Conservation (phyloP, 2,113 vertebrate species). For the Eira barbara region DNA sequence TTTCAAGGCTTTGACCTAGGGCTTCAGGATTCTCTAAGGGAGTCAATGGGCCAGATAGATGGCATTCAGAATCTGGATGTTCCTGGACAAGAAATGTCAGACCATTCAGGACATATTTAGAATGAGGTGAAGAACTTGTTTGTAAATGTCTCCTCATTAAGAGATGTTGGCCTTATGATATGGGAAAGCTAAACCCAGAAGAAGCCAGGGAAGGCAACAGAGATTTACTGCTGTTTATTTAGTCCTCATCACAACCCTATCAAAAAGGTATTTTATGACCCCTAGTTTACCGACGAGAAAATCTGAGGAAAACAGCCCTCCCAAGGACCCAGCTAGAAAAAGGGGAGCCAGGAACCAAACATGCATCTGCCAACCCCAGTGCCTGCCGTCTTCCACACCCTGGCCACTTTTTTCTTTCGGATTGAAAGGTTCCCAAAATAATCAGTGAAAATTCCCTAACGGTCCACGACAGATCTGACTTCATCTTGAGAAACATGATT, state of each 20-base stretch:
- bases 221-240: not conserved
- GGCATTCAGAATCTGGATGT: not conserved
- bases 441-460: not conserved
- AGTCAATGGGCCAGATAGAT: not conserved
- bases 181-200: constrained; percentile 1
- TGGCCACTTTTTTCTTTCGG: not conserved
- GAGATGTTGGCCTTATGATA: not conserved
- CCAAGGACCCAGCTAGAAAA: not conserved
- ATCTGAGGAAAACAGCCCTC: not conserved
- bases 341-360: not conserved
- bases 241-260: not conserved
- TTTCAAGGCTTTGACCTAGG: not conserved
- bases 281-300: not conserved
- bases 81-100: not conserved
- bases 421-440: not conserved
- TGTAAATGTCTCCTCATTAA: not conserved
- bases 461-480: not conserved
- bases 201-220: not conserved
- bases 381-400: rapidly evolving
- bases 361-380: not conserved
- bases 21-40: not conserved
- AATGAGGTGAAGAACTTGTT: not conserved
- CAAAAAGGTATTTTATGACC: not conserved
- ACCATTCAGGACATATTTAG: not conserved
- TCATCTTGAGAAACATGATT: not conserved